A percentile compares a stretch with the other conserved stretches of the same genome.
These are phyloP conservation scores for Cladopsammia gracilis DNA, from an alignment of 64 coral and sea anemone genomes.

Conservation along the genomic window DNA sequence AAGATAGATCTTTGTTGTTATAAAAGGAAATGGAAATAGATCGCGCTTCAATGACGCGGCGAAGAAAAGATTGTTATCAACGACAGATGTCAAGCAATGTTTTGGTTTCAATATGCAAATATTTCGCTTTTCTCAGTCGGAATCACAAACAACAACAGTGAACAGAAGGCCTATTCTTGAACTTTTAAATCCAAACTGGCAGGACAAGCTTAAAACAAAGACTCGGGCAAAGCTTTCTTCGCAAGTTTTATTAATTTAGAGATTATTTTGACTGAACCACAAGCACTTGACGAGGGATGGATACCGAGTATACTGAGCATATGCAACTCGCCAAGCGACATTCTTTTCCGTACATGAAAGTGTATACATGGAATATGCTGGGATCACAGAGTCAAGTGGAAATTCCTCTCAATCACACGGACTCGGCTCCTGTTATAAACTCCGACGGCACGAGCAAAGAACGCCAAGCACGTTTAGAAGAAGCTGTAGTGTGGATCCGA, in stretches of 20 bases:
- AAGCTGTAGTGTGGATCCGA: conserved; percentile 84
- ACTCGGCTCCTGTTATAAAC: conserved; percentile 66
- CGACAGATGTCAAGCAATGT: conserved; percentile 46
- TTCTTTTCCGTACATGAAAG: conserved; percentile 87
- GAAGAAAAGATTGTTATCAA: conserved; percentile 41
- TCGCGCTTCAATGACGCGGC: not conserved
- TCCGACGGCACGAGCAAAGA: conserved; percentile 87
- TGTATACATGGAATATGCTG: conserved; percentile 85
- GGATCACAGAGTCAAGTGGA: conserved; percentile 59
- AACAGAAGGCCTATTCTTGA: not conserved
- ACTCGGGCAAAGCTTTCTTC: not conserved
- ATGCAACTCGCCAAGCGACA: conserved; percentile 73
- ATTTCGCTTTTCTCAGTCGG: not conserved
- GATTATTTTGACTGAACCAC: not conserved
- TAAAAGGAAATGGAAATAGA: not conserved
- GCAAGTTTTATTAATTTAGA: not conserved
- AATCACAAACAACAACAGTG: not conserved
- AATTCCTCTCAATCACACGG: conserved; percentile 36
- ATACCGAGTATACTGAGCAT: not conserved
- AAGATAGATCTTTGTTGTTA: not conserved
- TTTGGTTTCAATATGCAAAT: conserved; percentile 60
- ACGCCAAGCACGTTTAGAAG: conserved; percentile 73
- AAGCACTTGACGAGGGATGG: not conserved
- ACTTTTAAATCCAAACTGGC: not conserved
- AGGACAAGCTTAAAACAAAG: not conserved